Conservation (phyloP, 1,140 invertebrate species). For the Pseudomyrmex flavicornis region DNA sequence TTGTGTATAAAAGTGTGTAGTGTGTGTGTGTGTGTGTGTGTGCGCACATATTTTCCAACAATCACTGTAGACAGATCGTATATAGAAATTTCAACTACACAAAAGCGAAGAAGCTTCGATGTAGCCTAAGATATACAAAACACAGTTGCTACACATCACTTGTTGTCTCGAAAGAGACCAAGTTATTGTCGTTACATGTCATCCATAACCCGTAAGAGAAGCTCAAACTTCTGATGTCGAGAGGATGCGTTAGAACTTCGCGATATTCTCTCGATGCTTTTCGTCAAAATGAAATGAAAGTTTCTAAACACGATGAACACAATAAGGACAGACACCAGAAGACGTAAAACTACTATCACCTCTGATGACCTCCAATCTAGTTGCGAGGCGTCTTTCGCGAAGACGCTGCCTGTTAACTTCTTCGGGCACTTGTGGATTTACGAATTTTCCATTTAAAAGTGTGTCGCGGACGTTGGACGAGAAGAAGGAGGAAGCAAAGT, state of each 20-base stretch:
- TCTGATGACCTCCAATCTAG: conserved; percentile 8
- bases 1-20: no score
- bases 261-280: conserved; percentile 13
- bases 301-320: conserved; percentile 7
- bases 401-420: not conserved
- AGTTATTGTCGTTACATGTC: no score
- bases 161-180: no score
- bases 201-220: no score
- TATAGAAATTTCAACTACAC: no score
- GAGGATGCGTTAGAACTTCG: not conserved
- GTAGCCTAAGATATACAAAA: no score
- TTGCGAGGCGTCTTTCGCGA: conserved; percentile 12
- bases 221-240: not conserved
- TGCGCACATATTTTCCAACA: not conserved
- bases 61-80: not conserved
- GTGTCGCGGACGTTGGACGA: not conserved
- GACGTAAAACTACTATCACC: conserved; percentile 19
- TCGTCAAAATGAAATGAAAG: conserved; percentile 16
- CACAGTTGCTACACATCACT: no score
- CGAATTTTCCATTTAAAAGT: not conserved
- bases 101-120: no score
- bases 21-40: no score
- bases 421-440: not conserved
- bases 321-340: conserved; percentile 9
- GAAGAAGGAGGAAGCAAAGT: not conserved